A percentile compares a stretch with the other conserved stretches of the same genome.
These are phyloP conservation scores for Graptemys geographica DNA, from an alignment of 2,797 vertebrate genomes.

Conservation along the genomic window DNA sequence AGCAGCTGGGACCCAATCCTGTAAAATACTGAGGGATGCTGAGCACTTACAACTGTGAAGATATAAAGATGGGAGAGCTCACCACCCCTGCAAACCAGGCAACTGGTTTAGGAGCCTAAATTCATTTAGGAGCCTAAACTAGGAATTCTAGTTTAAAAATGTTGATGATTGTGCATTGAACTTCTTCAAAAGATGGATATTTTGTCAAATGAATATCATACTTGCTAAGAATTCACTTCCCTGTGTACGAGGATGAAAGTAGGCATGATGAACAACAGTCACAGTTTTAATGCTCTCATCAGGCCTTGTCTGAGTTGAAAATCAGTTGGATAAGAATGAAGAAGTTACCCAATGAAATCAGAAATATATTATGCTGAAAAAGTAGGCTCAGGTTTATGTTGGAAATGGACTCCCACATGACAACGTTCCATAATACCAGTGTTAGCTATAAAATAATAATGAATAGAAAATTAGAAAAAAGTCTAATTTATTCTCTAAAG, in stretches of 20 bases:
- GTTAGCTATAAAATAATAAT: background rate
- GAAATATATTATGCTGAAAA: background rate
- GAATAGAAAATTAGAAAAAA: background rate
- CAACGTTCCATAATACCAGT: background rate
- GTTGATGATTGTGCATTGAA: background rate
- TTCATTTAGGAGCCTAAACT: background rate
- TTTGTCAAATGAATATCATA: background rate
- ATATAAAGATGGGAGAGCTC: background rate
- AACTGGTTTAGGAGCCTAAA: background rate
- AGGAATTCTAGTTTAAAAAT: background rate
- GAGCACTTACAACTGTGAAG: background rate
- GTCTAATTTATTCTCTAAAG: background rate
- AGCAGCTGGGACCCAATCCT: background rate
- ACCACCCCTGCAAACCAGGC: background rate
- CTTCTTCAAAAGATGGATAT: background rate
- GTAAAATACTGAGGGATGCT: background rate
- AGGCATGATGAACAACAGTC: background rate
- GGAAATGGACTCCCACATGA: background rate
- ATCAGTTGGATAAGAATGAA: background rate
- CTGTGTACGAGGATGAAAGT: background rate
- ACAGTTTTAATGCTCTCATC: fast-evolving
- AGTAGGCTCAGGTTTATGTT: background rate
- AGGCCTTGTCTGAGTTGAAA: background rate
- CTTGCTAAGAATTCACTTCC: background rate
- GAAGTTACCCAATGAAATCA: background rate